These are phyloP conservation scores for Leptinotarsa juncta DNA, from an alignment of 2,888 invertebrate species.

Conservation along the genomic window DNA sequence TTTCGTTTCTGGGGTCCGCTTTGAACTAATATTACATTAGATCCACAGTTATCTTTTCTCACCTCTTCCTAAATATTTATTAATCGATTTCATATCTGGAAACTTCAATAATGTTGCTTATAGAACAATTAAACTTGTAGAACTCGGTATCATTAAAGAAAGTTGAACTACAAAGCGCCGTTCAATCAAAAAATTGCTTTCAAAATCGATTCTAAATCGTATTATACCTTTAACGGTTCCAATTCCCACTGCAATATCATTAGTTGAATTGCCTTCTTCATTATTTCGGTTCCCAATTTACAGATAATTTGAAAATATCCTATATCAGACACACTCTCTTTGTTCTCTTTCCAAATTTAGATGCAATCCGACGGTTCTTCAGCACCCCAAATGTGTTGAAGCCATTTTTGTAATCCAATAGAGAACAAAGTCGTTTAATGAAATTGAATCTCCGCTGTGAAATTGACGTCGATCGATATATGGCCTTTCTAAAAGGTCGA, in stretches of 20 bases:
- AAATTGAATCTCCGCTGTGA: not conserved
- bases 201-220: not conserved
- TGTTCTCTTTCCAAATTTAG: not conserved
- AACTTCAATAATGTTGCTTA: no score
- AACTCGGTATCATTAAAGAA: no score
- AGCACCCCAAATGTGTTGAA: not conserved
- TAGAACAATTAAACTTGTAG: no score
- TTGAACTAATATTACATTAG: no score
- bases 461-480: not conserved
- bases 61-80: no score
- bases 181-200: not conserved
- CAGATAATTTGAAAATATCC: not conserved
- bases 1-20: no score
- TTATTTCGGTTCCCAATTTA: not conserved
- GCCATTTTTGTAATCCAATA: conserved; percentile 14
- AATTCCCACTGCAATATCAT: not conserved
- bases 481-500: not conserved
- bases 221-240: not conserved
- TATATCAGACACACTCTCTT: not conserved
- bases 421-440: conserved; percentile 5
- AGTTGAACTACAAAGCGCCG: no score
- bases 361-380: not conserved
- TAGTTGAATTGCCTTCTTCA: not conserved
- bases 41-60: no score
- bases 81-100: no score